Conservation (phyloP, 2,888 invertebrate species). For the Petrophora chlorosata region DNA sequence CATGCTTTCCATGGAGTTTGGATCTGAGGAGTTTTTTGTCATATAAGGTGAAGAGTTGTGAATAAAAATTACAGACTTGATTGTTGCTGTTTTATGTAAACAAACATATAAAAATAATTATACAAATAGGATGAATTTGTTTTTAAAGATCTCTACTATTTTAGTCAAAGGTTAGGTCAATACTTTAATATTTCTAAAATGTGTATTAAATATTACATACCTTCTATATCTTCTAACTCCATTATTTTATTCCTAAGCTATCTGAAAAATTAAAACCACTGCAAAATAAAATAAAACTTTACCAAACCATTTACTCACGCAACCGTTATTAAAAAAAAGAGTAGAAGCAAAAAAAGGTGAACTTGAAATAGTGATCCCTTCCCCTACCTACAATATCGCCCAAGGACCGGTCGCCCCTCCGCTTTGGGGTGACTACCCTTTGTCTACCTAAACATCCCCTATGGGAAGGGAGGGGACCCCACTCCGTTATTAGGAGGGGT, state of each 20-base stretch:
- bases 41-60: background rate
- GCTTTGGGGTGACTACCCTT: conserved; percentile 80
- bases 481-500: conserved; percentile 74
- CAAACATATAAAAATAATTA: no score
- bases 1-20: conserved; percentile 50
- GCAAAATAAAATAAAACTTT: conserved; percentile 41
- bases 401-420: conserved; percentile 75
- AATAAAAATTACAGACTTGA: no score
- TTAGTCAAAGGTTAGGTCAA: background rate
- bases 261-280: conserved; percentile 24
- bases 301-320: conserved; percentile 39
- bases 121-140: no score
- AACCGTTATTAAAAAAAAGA: conserved; percentile 45
- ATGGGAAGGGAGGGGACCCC: conserved; percentile 78
- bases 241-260: no score
- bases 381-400: conserved; percentile 71
- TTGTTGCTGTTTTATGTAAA: no score
- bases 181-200: background rate
- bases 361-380: conserved; percentile 68
- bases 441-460: conserved; percentile 78
- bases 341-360: conserved; percentile 54
- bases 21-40: conserved; percentile 15
- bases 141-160: no score
- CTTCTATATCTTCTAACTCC: no score
- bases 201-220: no score